phyloP scores from a whole-genome alignment of 2,888 invertebrate species.

The Ormyrus pomaceus region DNA sequence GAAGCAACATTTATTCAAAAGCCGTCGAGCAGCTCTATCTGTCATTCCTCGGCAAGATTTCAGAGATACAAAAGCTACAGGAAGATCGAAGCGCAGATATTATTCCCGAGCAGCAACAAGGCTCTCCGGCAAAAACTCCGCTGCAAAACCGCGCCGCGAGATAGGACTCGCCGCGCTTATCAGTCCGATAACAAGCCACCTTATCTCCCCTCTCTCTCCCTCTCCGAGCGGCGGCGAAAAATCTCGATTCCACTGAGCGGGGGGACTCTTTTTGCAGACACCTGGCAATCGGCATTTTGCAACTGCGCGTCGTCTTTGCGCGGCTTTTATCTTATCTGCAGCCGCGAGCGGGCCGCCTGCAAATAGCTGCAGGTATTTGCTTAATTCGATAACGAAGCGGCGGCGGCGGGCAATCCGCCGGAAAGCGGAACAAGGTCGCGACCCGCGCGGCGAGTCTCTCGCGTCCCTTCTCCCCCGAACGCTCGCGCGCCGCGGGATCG shows the following conservation, averaged over 20 bases:
- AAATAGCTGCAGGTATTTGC: slow-evolving; percentile 34
- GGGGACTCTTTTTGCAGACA: slow-evolving; percentile 8
- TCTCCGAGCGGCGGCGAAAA: too few relatives aligned
- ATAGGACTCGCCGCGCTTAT: too few relatives aligned
- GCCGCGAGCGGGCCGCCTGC: neutral
- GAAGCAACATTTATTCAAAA: too few relatives aligned
- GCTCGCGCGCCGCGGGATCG: too few relatives aligned
- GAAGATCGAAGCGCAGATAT: too few relatives aligned
- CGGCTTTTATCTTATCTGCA: slow-evolving; percentile 38
- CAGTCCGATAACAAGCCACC: too few relatives aligned
- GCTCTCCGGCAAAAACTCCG: too few relatives aligned
- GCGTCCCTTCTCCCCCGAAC: neutral
- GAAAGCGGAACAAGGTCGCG: slow-evolving; percentile 52
- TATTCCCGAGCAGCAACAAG: too few relatives aligned
- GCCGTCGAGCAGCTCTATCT: too few relatives aligned
- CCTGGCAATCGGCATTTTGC: neutral
- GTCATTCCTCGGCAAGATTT: too few relatives aligned
- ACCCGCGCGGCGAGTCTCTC: neutral
- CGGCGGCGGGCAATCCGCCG: neutral
- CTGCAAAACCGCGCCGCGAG: too few relatives aligned
- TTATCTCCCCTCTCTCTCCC: neutral
- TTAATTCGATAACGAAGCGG: slow-evolving; percentile 37
- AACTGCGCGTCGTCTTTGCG: neutral
- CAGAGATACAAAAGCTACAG: too few relatives aligned
- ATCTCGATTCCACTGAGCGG: neutral